These are phyloP conservation scores for Butorides virescens DNA, from an alignment of 2,113 vertebrate genomes.

Conservation along the genomic window DNA sequence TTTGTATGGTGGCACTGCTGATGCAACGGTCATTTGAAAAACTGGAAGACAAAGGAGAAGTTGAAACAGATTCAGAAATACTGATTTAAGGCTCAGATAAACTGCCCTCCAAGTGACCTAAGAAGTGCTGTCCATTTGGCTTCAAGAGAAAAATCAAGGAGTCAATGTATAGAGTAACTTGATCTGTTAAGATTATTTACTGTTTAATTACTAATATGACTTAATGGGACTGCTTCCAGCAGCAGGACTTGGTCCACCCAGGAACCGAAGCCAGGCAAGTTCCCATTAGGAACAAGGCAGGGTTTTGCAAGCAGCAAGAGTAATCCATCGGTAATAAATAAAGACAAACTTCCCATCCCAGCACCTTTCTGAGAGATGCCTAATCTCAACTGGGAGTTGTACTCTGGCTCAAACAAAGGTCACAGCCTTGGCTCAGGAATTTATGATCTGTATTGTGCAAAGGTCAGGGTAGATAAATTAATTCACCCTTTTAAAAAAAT, in stretches of 20 bases:
- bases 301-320: not conserved
- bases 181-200: not conserved
- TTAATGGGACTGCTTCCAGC: not conserved
- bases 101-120: not conserved
- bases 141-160: not conserved
- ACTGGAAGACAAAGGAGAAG: not conserved
- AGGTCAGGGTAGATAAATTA: not conserved
- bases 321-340: not conserved
- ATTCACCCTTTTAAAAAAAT: not conserved
- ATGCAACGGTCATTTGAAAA: not conserved
- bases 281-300: not conserved
- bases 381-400: not conserved
- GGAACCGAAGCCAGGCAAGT: not conserved
- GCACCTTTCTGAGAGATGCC: fast-evolving
- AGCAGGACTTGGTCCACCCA: not conserved
- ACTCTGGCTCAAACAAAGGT: not conserved
- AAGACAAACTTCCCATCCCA: not conserved
- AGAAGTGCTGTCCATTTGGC: not conserved
- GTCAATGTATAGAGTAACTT: not conserved
- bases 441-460: not conserved
- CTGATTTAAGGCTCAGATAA: not conserved
- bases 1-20: not conserved
- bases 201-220: not conserved
- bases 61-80: not conserved
- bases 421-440: not conserved